phyloP scores from a whole-genome alignment of 2,797 vertebrate genomes.

The Spinus olivaceus region DNA sequence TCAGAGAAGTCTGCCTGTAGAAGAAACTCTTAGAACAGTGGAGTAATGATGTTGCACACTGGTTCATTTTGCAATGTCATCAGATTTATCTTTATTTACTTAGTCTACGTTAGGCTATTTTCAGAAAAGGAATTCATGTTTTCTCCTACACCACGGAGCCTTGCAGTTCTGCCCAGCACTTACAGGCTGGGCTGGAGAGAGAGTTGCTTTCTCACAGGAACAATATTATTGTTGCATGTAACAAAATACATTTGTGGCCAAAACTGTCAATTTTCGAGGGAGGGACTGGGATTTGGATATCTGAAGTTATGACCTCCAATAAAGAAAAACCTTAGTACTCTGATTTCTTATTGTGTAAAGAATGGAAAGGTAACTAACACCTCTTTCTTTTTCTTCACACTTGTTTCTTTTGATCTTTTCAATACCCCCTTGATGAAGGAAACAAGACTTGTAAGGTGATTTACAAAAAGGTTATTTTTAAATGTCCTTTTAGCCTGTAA shows the following conservation, averaged over 20 bases:
- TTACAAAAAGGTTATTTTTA: background rate
- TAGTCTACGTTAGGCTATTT: background rate
- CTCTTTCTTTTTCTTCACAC: background rate
- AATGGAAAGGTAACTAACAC: background rate
- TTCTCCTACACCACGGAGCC: background rate
- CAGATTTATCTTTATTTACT: background rate
- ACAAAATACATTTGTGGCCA: background rate
- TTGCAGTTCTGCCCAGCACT: background rate
- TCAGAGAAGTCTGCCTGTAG: background rate
- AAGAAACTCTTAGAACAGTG: background rate
- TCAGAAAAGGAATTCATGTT: background rate
- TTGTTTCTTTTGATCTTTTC: background rate
- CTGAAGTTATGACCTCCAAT: background rate
- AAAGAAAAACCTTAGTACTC: background rate
- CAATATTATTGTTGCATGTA: background rate
- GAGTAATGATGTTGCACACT: rapidly evolving
- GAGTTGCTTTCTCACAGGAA: background rate
- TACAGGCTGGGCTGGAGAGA: background rate
- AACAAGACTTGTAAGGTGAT: background rate
- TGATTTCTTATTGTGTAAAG: background rate
- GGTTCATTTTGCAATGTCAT: background rate
- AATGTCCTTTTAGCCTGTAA: background rate
- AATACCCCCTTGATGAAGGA: background rate
- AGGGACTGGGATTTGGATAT: background rate
- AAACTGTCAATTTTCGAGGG: background rate